Conservation (phyloP, 2,888 invertebrate genomes). For the Panopea generosa region DNA sequence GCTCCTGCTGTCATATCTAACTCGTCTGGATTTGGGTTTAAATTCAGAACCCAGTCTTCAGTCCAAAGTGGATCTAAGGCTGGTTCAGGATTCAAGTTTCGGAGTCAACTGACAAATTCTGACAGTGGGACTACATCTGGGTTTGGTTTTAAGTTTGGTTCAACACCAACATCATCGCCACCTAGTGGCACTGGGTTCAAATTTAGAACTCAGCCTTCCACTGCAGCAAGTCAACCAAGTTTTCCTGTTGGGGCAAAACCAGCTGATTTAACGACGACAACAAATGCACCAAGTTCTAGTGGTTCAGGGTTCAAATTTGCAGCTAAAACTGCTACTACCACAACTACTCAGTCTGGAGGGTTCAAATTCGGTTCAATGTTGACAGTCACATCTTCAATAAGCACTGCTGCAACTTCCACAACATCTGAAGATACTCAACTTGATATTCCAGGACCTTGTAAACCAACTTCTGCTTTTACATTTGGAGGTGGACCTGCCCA, state of each 20-base stretch:
- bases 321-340: slow-evolving; percentile 12
- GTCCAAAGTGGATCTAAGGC: slow-evolving; percentile 5
- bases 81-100: slow-evolving; percentile 37
- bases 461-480: slow-evolving; percentile 3
- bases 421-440: slow-evolving; percentile 5
- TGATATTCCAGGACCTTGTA: slow-evolving; percentile 6
- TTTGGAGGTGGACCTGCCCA: neutral
- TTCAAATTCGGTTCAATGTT: too few relatives aligned
- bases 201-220: slow-evolving; percentile 33
- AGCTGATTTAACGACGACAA: neutral
- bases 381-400: neutral
- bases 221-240: slow-evolving; percentile 7
- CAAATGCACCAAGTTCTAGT: neutral
- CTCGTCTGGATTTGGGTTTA: slow-evolving; percentile 27
- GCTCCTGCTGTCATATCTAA: slow-evolving; percentile 10
- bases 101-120: slow-evolving; percentile 17
- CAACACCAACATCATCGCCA: slow-evolving; percentile 10
- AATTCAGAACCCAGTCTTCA: slow-evolving; percentile 35
- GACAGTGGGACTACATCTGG: neutral
- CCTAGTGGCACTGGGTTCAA: slow-evolving; percentile 26
- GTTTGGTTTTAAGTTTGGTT: slow-evolving; percentile 39
- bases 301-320: slow-evolving; percentile 63
- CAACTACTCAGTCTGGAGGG: neutral
- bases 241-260: slow-evolving; percentile 39
- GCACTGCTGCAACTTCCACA: neutral